Conservation (phyloP, 2,797 vertebrate species). For the Tenualosa ilisha region DNA sequence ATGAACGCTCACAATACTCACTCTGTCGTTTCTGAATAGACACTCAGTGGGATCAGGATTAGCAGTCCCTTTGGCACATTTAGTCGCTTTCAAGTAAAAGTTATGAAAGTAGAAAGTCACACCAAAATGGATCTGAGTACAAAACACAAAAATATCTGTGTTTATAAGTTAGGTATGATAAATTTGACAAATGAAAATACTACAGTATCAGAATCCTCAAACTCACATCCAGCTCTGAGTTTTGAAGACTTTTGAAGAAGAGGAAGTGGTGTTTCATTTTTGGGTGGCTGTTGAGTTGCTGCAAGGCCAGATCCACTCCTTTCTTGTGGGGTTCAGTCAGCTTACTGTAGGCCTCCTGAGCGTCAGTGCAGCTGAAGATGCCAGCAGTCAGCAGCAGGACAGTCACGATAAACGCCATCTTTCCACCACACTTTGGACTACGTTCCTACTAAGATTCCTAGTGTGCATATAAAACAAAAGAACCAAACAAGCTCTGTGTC, state of each 20-base stretch:
- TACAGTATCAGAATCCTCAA: not conserved
- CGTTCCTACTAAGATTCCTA: not conserved
- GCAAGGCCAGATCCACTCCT: slow-evolving; percentile 66
- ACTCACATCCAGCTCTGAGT: slow-evolving; percentile 63
- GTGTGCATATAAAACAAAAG: not conserved
- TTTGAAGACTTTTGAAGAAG: slow-evolving; percentile 63
- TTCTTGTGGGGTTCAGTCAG: slow-evolving; percentile 55
- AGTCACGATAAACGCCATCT: slow-evolving; percentile 63
- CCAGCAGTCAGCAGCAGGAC: slow-evolving; percentile 61
- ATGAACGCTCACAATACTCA: slow-evolving; percentile 51
- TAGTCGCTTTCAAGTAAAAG: slow-evolving; percentile 71
- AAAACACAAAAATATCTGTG: not conserved
- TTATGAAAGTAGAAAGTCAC: slow-evolving; percentile 64
- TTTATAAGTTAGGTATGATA: not conserved
- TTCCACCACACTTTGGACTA: not conserved
- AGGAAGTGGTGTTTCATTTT: slow-evolving; percentile 62
- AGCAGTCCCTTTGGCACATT: slow-evolving; percentile 59
- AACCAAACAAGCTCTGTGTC: not conserved
- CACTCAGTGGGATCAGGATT: slow-evolving; percentile 50
- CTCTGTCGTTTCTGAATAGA: slow-evolving; percentile 70
- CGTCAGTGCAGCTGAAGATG: slow-evolving; percentile 45
- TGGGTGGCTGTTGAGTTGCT: slow-evolving; percentile 51
- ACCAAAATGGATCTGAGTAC: slow-evolving; percentile 63
- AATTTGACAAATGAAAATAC: not conserved
- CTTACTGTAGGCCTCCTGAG: slow-evolving; percentile 54